Evolutionary conservation across 2,797 vertebrate genomes (phyloP).

Genomic region (Zalophus californianus): DNA sequence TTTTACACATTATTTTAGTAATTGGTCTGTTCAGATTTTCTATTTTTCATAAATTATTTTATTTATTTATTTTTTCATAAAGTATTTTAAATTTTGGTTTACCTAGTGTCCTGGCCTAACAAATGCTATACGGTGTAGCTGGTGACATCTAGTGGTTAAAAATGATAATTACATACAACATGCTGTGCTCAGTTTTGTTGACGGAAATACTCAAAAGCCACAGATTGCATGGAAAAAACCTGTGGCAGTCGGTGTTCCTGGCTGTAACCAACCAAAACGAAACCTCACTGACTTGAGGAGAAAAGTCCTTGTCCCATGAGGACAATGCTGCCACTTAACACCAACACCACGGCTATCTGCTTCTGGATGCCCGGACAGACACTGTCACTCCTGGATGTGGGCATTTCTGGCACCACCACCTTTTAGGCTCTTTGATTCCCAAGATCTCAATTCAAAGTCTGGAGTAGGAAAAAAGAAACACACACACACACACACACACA

Average conservation of each 20-base stretch:
- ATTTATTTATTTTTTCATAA: not conserved
- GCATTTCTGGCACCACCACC: not conserved
- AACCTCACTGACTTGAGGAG: not conserved
- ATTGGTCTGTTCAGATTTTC: not conserved
- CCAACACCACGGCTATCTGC: not conserved
- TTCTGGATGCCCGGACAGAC: not conserved
- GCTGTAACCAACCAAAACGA: not conserved
- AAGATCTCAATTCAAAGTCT: not conserved
- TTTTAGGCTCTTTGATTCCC: not conserved
- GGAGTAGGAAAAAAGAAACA: not conserved
- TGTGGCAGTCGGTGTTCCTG: not conserved
- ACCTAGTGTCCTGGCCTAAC: not conserved
- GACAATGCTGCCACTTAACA: not conserved
- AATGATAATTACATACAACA: not conserved
- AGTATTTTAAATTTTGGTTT: not conserved
- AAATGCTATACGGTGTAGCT: not conserved
- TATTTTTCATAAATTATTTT: not conserved
- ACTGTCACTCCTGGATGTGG: fast-evolving
- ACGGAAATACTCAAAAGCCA: not conserved
- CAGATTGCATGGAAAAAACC: not conserved
- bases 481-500: not conserved
- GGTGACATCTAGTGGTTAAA: constrained; percentile 56
- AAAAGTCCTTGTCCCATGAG: not conserved
- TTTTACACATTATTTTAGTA: not conserved
- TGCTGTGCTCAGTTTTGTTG: fast-evolving